Percentiles rank a stretch among this genome's conserved stretches.
phyloP scores from a whole-genome alignment of 2,797 vertebrate species.

The Sebastes kiyomatsui region DNA sequence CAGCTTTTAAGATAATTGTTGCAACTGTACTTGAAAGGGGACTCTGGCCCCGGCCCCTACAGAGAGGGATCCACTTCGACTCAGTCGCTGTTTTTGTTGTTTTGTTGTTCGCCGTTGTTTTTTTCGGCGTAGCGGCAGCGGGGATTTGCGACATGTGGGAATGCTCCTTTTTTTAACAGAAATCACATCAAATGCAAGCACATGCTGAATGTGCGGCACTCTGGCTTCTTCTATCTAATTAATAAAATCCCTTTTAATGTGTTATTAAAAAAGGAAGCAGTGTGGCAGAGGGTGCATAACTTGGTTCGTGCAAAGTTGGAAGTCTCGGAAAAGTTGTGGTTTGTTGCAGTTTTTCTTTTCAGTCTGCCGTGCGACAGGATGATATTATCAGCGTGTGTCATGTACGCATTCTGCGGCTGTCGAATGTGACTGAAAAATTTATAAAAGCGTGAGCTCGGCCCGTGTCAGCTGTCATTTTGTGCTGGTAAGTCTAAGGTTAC shows the following conservation, averaged over 20 bases:
- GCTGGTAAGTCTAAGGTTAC: slow-evolving; percentile 31
- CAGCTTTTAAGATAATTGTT: slow-evolving; percentile 83
- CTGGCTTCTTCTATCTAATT: slow-evolving; percentile 70
- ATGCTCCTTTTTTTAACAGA: slow-evolving; percentile 70
- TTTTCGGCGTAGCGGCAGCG: slow-evolving; percentile 43
- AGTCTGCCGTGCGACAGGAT: slow-evolving; percentile 6
- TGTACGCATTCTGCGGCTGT: slow-evolving; percentile 23
- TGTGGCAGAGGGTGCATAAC: slow-evolving; percentile 39
- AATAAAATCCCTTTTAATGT: slow-evolving; percentile 77
- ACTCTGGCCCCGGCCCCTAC: slow-evolving; percentile 68
- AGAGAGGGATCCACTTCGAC: slow-evolving; percentile 69
- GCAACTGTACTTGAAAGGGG: slow-evolving; percentile 78
- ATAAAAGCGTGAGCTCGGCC: slow-evolving; percentile 32
- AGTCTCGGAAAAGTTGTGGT: slow-evolving; percentile 62
- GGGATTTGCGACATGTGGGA: slow-evolving; percentile 74
- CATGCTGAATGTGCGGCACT: slow-evolving; percentile 44
- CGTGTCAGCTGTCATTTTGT: slow-evolving; percentile 52
- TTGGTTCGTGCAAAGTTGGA: slow-evolving; percentile 50
- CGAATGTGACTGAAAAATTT: slow-evolving; percentile 55
- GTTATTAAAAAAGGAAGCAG: slow-evolving; percentile 64
- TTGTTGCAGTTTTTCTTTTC: not conserved
- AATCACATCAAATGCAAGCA: slow-evolving; percentile 74
- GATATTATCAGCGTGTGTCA: slow-evolving; percentile 26
- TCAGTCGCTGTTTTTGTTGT: slow-evolving; percentile 69
- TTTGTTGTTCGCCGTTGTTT: slow-evolving; percentile 63